Conservation (phyloP, 2,888 invertebrate genomes). For the Colostygia pectinataria region DNA sequence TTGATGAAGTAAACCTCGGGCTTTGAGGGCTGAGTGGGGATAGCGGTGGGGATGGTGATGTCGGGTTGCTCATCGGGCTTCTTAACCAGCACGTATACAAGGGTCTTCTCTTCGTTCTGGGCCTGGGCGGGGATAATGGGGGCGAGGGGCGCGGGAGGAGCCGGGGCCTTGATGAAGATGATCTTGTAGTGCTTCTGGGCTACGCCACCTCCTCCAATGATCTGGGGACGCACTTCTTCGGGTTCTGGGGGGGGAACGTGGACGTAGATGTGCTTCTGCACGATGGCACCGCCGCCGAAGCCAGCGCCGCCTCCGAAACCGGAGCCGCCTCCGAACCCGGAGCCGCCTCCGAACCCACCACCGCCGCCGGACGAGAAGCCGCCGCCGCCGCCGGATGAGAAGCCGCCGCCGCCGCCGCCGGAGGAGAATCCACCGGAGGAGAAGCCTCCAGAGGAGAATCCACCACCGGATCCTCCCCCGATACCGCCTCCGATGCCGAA, state of each 20-base stretch:
- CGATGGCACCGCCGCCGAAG: conserved; percentile 81
- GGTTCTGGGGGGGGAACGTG: conserved; percentile 93
- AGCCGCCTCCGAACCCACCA: conserved; percentile 54
- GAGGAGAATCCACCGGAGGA: conserved; percentile 55
- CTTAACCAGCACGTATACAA: conserved; percentile 92
- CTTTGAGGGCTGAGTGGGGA: conserved; percentile 90
- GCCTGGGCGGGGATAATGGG: conserved; percentile 88
- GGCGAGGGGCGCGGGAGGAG: conserved; percentile 88
- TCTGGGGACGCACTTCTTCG: conserved; percentile 86
- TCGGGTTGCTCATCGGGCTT: conserved; percentile 92
- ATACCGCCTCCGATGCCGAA: conserved; percentile 60
- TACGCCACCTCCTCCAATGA: conserved; percentile 85
- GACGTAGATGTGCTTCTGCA: conserved; percentile 92
- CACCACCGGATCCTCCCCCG: conserved; percentile 52
- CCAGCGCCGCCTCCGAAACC: conserved; percentile 66
- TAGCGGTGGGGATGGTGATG: conserved; percentile 88
- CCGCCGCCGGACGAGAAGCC: conserved; percentile 38
- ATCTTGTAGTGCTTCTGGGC: conserved; percentile 92
- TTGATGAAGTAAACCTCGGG: conserved; percentile 94
- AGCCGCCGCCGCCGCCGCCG: conserved; percentile 46
- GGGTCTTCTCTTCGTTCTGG: conserved; percentile 90
- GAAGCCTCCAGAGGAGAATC: conserved; percentile 50
- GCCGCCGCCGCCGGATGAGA: conserved; percentile 26
- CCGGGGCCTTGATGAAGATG: conserved; percentile 93
- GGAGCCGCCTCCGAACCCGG: conserved; percentile 59